phyloP scores from a whole-genome alignment of 2,797 vertebrate species.

The Clamator glandarius region DNA sequence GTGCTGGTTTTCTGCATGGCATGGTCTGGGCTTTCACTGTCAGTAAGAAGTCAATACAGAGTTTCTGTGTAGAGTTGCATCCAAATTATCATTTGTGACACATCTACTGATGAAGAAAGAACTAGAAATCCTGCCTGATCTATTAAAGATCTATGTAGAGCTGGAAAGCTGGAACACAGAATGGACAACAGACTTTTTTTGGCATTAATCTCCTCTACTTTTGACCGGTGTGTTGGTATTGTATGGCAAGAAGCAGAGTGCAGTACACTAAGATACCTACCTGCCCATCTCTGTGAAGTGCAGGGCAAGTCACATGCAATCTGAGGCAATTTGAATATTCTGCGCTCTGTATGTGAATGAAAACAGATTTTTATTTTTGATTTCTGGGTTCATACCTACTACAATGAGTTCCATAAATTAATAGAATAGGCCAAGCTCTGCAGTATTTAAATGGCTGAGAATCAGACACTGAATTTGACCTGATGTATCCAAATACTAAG shows the following conservation, averaged over 20 bases:
- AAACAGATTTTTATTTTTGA: background rate
- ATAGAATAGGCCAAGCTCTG: background rate
- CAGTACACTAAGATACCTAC: background rate
- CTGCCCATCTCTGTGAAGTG: background rate
- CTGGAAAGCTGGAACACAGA: background rate
- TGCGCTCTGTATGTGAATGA: background rate
- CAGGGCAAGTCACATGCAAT: background rate
- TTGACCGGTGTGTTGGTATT: background rate
- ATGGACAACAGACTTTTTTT: background rate
- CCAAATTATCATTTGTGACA: background rate
- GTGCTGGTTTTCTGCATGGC: background rate
- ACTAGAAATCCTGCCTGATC: background rate
- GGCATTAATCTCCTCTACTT: background rate
- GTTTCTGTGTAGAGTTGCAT: background rate
- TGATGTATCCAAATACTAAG: background rate
- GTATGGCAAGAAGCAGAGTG: fast-evolving
- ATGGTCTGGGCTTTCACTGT: background rate
- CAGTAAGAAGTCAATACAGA: background rate
- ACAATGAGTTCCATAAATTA: background rate
- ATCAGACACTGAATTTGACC: background rate
- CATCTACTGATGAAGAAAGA: background rate
- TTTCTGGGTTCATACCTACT: background rate
- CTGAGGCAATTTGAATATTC: background rate
- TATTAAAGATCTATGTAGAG: background rate
- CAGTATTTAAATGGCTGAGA: background rate